Evolutionary conservation across 2,113 vertebrate species (phyloP).

Genomic region (Glaucidium brasilianum): DNA sequence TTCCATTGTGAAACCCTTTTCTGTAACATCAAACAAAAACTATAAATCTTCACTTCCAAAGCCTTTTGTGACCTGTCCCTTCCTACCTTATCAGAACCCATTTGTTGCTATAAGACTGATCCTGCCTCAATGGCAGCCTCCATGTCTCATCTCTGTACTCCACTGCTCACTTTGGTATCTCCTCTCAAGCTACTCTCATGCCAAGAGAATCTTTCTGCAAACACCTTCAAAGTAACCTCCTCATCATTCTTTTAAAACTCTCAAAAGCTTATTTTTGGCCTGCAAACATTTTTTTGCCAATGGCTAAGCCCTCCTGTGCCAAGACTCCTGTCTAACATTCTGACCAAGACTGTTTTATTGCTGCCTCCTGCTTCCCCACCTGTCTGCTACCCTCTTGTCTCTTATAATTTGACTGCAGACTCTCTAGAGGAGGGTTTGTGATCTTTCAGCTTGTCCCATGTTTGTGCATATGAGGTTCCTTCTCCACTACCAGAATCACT

Average conservation of each 20-base stretch:
- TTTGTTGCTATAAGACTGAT: background rate
- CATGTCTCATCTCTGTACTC: background rate
- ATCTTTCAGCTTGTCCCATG: background rate
- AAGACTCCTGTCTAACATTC: background rate
- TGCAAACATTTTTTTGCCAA: background rate
- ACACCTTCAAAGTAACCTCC: background rate
- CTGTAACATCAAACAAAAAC: background rate
- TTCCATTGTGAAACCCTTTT: background rate
- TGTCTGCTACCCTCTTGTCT: background rate
- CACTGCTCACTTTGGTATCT: rapidly evolving
- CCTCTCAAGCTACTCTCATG: background rate
- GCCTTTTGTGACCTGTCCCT: background rate
- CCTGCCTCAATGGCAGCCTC: background rate
- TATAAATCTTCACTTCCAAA: background rate
- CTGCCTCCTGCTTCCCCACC: background rate
- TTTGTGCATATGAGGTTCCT: background rate
- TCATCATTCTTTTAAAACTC: background rate
- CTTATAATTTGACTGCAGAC: background rate
- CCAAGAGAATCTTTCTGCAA: background rate
- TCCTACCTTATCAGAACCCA: background rate
- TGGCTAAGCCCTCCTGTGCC: background rate
- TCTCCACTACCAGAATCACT: background rate
- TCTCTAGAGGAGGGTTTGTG: background rate
- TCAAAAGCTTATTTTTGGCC: background rate
- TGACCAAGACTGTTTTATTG: background rate